Conservation (phyloP, 2,888 invertebrate genomes). For the Brachynemurus nebulosus region DNA sequence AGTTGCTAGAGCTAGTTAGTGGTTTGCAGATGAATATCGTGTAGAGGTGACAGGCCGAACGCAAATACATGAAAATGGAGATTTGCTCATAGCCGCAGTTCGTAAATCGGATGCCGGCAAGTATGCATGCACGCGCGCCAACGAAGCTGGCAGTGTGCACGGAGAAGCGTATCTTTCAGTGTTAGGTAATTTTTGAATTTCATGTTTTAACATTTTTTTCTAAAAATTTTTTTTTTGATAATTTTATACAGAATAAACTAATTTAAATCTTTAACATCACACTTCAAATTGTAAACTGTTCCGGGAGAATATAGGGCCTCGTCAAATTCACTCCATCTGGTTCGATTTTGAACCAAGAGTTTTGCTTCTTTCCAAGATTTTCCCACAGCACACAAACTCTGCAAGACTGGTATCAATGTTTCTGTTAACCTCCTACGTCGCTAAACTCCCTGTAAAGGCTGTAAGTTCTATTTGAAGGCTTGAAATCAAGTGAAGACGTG, state of each 20-base stretch:
- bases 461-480: too few species aligned
- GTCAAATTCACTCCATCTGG: too few species aligned
- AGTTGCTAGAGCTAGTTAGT: slow-evolving; percentile 8
- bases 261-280: background rate
- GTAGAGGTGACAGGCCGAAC: slow-evolving; percentile 60
- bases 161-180: slow-evolving; percentile 74
- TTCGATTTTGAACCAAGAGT: background rate
- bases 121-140: slow-evolving; percentile 78
- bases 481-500: too few species aligned
- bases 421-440: too few species aligned
- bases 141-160: slow-evolving; percentile 76
- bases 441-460: too few species aligned
- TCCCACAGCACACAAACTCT: too few species aligned
- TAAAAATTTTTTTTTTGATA: too few species aligned
- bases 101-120: slow-evolving; percentile 72
- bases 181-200: slow-evolving; percentile 46
- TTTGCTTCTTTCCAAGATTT: background rate
- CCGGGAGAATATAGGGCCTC: background rate
- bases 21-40: slow-evolving; percentile 39
- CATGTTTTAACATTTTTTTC: too few species aligned
- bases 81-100: slow-evolving; percentile 76
- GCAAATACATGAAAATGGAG: slow-evolving; percentile 74
- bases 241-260: too few species aligned
- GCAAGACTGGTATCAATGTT: too few species aligned
- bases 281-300: too few species aligned